Conservation (phyloP, 1,140 invertebrate genomes). For the Drosophila nigromelanica region DNA sequence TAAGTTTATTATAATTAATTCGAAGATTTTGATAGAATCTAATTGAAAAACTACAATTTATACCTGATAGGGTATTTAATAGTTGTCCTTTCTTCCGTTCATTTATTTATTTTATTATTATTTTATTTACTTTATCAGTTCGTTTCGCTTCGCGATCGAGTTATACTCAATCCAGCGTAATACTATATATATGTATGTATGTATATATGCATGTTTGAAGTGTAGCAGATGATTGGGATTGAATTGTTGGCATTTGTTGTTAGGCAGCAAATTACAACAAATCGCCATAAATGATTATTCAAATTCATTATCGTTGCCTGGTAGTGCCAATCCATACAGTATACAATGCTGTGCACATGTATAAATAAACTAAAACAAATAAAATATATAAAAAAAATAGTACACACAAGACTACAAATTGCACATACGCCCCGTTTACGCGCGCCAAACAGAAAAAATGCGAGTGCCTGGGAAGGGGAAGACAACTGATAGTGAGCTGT, state of each 20-base stretch:
- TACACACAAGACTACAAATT: conserved; percentile 14
- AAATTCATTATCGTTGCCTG: conserved; percentile 15
- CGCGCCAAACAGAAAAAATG: conserved; percentile 13
- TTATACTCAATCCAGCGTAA: conserved; percentile 31
- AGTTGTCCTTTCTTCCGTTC: background rate
- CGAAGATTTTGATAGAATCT: no score
- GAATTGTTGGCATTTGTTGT: conserved; percentile 42
- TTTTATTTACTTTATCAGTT: conserved; percentile 11
- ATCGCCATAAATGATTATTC: conserved; percentile 35
- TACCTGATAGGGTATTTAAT: background rate
- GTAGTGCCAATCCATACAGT: conserved; percentile 14
- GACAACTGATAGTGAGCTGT: conserved; percentile 8
- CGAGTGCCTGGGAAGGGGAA: background rate
- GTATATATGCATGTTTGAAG: background rate
- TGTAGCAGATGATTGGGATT: conserved; percentile 2
- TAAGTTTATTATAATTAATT: no score
- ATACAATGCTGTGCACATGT: background rate
- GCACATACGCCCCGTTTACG: conserved; percentile 60
- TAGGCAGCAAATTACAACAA: conserved; percentile 59
- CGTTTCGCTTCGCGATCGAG: conserved; percentile 22
- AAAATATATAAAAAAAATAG: background rate
- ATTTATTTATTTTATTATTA: conserved; percentile 6
- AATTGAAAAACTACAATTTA: no score
- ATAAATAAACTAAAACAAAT: no score
- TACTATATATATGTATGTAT: conserved; percentile 28